Evolutionary conservation across 1,140 invertebrate species (phyloP).

Genomic region (Tenebrio molitor): DNA sequence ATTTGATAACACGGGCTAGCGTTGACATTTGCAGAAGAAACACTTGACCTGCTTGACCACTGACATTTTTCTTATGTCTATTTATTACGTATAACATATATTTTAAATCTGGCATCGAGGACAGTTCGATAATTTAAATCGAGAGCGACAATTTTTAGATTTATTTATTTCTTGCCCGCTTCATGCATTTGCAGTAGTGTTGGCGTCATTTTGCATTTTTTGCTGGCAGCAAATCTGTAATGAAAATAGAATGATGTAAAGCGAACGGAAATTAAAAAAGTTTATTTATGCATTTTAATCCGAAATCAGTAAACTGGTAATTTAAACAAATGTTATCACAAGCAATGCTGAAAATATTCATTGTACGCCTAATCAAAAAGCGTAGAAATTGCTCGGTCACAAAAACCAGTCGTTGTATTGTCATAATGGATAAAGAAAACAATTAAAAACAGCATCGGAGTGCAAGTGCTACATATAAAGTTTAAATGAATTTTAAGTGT

Average conservation of each 20-base stretch:
- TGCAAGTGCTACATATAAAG: too few species aligned
- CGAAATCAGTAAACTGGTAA: conserved; percentile 13
- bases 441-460: conserved; percentile 3
- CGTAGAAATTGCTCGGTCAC: conserved; percentile 2
- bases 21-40: conserved; percentile 30
- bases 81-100: not conserved
- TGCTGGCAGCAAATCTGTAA: not conserved
- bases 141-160: too few species aligned
- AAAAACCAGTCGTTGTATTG: not conserved
- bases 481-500: too few species aligned
- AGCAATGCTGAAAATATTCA: not conserved
- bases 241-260: conserved; percentile 6
- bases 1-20: not conserved
- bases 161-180: too few species aligned
- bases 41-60: conserved; percentile 36
- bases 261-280: conserved; percentile 30
- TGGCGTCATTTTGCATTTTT: not conserved
- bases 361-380: conserved; percentile 4
- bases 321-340: conserved; percentile 33
- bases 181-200: too few species aligned
- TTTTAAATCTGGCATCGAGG: too few species aligned
- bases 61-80: conserved; percentile 28
- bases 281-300: conserved; percentile 28
- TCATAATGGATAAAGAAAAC: not conserved
- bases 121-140: too few species aligned